Base-by-base conservation (phyloP, 2,797 vertebrate species). In the Sibirionetta formosa region DNA sequence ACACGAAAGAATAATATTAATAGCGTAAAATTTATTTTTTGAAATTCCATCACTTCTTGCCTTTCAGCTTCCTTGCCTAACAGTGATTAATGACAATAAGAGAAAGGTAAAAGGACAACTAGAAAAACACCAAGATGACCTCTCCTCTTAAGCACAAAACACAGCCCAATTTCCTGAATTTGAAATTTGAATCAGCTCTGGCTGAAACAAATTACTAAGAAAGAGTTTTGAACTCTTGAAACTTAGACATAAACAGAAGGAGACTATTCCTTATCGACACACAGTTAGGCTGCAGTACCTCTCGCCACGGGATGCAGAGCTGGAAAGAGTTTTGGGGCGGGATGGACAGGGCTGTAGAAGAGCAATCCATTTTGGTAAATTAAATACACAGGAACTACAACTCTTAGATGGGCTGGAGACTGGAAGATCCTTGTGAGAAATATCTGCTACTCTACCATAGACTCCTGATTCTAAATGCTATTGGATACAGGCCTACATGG, bases 311-410 rank as follows among this genome's bases (percentile, higher is more conserved):
- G 36, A 65, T 1, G 7, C 65, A 83, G 35, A 70, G 48, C 11
- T 48, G 17, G 2, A 29, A 46, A 0, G 0, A 53, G 14, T 56
- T 40, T 6, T 3, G 38, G 6, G 18, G 7, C 4, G 7, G 3
- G 11, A 2, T 13, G 6, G 44, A 83, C 16, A 0, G 1, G 7
- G 10, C 65, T 46, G 17, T 16, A 36, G 42, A 80, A 81, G 61
- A 66, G 13, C 18, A 82, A 42, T 11, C 7, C 7, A 16, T 77
- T 87, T 33, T 36, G 26, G 11, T 42, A 73, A 92, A 69, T 9
- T 23, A 50, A 54, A 83, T 18, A 29, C 11, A 48, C 14, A 57
- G 42, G 10, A 91, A 36, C 22, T 64, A 44, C 13, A n/a, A 1
- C 14, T 80, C 46, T 13, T 7, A 78, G 17, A 11, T 65, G 9